A percentile compares a stretch with the other conserved stretches of the same genome.
These are phyloP conservation scores for Ecdyonurus torrentis DNA, from an alignment of 2,888 invertebrate genomes.

Conservation along the genomic window DNA sequence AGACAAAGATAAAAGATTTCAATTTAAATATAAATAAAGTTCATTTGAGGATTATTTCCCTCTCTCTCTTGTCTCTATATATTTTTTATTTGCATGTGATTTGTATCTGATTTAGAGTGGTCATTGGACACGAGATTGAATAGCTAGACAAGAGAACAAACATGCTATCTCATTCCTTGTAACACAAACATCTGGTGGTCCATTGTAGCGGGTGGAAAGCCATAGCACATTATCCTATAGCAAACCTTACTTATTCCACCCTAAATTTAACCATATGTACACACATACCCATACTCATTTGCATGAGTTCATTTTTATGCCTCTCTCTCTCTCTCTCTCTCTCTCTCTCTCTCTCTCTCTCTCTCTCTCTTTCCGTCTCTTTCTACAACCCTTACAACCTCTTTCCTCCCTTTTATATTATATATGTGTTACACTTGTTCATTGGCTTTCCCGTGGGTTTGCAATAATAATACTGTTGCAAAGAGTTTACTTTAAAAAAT, in stretches of 20 bases:
- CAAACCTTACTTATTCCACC: neutral
- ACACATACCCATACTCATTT: neutral
- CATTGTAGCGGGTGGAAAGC: neutral
- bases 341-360: neutral
- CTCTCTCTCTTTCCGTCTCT: neutral
- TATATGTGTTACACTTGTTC: neutral
- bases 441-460: neutral
- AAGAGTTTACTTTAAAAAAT: too few species aligned
- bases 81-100: too few species aligned
- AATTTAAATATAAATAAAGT: too few species aligned
- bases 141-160: too few species aligned
- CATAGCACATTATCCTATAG: neutral
- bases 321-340: neutral
- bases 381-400: neutral
- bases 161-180: too few species aligned
- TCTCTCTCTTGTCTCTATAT: too few species aligned
- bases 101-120: too few species aligned
- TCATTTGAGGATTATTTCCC: too few species aligned
- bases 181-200: neutral
- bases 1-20: too few species aligned
- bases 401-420: neutral
- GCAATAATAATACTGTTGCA: neutral
- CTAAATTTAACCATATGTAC: neutral
- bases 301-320: neutral
- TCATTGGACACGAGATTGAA: too few species aligned